Evolutionary conservation across 2,888 invertebrate species (phyloP), one percentile per base, ranked within the genome.

Genomic region (Dorcus hopei): DNA sequence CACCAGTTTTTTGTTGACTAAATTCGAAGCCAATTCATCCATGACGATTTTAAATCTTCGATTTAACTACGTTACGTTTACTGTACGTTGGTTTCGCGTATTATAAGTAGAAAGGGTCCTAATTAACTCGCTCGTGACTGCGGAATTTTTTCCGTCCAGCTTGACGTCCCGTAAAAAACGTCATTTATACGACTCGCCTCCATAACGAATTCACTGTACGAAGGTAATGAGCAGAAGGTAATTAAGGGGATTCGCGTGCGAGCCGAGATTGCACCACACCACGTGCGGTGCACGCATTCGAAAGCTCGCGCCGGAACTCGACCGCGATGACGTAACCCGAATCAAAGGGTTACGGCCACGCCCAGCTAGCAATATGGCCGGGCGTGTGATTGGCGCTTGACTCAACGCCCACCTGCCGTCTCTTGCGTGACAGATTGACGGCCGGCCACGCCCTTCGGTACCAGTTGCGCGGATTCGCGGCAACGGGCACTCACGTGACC

Each of bases 351-450:
- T 73, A 72, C 67, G 70, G 71, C 81, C 79, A 82, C 85, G 84
- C 85, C 85, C 80, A 75, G 73, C 79, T 80, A 80, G 83, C 85
- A 86, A 85, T 83, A 86, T 86, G 85, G 85, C 85, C 84, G 80
- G 74, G 72, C 69, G 76, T 78, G 78, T 80, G 83, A 85, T 85
- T 86, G 85, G 85, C 80, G 81, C 81, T 77, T 62, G 69, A 68
- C 67, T 72, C 70, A 75, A 74, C 79, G 77, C 77, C 79, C 74
- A 76, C 77, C 74, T 74, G 75, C 75, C 72, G 72, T 66, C 71
- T 62, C 66, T 61, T 65, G 67, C 65, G 67, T 73, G 75, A 75
- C 74, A 66, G 76, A 77, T 76, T 76, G 77, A 75, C 72, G 71
- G 65, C 64, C 62, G 55, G 64, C 70, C 69, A 70, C 72, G 73